Evolutionary conservation across 2,797 vertebrate species (phyloP).

Genomic region (Gorsachius magnificus): DNA sequence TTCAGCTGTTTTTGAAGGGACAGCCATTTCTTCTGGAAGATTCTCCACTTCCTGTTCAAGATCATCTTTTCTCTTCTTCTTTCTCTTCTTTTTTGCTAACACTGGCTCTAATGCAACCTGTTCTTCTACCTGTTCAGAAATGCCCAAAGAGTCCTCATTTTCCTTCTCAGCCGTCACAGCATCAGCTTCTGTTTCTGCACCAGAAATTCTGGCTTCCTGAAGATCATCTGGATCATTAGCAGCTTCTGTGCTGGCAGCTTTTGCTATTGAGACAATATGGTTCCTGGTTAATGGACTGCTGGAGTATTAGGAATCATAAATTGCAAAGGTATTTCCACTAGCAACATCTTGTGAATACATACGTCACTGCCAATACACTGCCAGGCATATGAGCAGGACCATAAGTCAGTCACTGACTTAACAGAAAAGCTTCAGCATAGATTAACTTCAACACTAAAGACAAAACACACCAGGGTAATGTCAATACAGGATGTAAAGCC

Average conservation of each 20-base stretch:
- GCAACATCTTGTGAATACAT: background rate
- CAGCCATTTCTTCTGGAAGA: conserved; percentile 14
- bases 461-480: background rate
- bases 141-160: conserved; percentile 78
- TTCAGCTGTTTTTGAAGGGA: background rate
- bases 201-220: conserved; percentile 62
- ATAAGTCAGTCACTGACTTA: background rate
- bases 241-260: conserved; percentile 40
- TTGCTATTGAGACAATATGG: conserved; percentile 57
- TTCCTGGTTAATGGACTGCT: background rate
- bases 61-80: conserved; percentile 69
- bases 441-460: background rate
- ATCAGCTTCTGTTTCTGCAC: conserved; percentile 77
- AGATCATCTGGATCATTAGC: conserved; percentile 63
- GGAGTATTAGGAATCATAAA: background rate
- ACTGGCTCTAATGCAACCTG: conserved; percentile 37
- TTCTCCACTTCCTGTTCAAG: conserved; percentile 40
- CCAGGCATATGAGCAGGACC: background rate
- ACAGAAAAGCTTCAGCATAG: background rate
- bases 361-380: background rate
- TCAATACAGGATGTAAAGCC: background rate
- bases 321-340: background rate
- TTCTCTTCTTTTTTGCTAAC: conserved; percentile 75
- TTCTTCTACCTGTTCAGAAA: conserved; percentile 64
- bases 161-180: conserved; percentile 80